Evolutionary conservation across 2,888 invertebrate genomes (phyloP), one percentile per base, ranked within the genome.

Genomic region (Ophion obscuratus): DNA sequence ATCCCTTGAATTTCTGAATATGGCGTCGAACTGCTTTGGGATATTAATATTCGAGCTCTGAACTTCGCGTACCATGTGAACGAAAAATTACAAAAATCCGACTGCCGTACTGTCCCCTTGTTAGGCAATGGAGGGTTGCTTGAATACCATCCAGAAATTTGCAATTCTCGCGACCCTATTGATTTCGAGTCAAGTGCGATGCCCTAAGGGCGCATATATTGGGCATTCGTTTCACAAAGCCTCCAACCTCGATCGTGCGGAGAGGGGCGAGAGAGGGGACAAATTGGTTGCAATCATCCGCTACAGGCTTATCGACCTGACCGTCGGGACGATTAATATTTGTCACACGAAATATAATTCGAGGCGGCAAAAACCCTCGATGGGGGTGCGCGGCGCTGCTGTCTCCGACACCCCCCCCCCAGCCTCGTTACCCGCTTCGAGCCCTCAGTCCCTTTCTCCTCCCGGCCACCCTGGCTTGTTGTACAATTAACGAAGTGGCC

Each of bases 231-330:
- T 68, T 59, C 68, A 64, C 64, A 83, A 83, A 79, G 73, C 64
- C 44, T 61, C n/a, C 68, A 14, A 73, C 61, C 70, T 67, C 66
- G 78, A 81, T 83, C 59, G 74, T 31, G 68, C 57, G 74, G 57
- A 17, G 17, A 53, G 14, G 5, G 3, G 0, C 17, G 17, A 17
- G 53, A 0, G 17, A 76, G 57, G 64, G 67, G 75, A 83, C 86
- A 83, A 78, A 86, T 81, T 83, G 78, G 78, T 64, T 70, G 64
- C 57, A 81, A 83, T 86, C 81, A 86, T 78, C 64, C 64, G 73
- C 77, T 68, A 73, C 61, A 59, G 24, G 81, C 64, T 86, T 83
- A 86, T 83, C 81, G 83, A 67, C 62, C 77, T 5, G 47, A 81
- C 76, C 53, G 61, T 59, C 47, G 31, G 20, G 61, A 68, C 71